Evolutionary conservation across 2,113 vertebrate genomes (phyloP).

Genomic region (Melanerpes aurifrons): DNA sequence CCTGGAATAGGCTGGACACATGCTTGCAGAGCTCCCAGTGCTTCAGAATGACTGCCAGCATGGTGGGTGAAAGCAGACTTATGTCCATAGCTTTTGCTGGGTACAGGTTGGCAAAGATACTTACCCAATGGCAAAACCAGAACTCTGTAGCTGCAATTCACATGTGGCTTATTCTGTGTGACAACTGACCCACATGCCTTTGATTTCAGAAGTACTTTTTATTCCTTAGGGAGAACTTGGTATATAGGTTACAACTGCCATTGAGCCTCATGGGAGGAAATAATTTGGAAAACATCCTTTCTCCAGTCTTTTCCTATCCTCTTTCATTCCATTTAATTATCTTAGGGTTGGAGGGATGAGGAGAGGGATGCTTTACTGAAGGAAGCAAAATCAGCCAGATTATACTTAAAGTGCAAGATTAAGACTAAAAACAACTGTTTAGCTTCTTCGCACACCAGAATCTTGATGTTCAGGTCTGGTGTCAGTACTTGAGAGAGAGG

Average conservation of each 20-base stretch:
- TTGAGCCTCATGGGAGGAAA: background rate
- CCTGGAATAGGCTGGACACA: background rate
- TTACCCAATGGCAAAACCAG: background rate
- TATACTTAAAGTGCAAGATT: background rate
- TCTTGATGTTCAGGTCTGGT: background rate
- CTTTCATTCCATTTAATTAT: background rate
- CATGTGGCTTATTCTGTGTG: rapidly evolving
- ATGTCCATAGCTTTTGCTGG: background rate
- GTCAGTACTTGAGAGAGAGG: background rate
- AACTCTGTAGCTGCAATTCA: background rate
- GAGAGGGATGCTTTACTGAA: background rate
- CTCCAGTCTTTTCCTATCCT: too few relatives aligned
- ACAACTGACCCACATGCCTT: background rate
- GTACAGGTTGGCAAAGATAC: background rate
- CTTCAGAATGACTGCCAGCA: background rate
- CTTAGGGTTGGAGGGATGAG: background rate
- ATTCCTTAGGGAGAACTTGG: background rate
- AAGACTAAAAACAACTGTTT: background rate
- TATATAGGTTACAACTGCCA: background rate
- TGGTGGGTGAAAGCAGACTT: background rate
- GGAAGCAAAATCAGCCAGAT: background rate
- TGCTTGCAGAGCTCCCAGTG: background rate
- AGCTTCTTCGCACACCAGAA: background rate
- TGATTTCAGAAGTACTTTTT: background rate
- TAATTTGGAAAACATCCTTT: background rate